Evolutionary conservation across 2,888 invertebrate genomes (phyloP).

Genomic region (Luffia ferchaultella): DNA sequence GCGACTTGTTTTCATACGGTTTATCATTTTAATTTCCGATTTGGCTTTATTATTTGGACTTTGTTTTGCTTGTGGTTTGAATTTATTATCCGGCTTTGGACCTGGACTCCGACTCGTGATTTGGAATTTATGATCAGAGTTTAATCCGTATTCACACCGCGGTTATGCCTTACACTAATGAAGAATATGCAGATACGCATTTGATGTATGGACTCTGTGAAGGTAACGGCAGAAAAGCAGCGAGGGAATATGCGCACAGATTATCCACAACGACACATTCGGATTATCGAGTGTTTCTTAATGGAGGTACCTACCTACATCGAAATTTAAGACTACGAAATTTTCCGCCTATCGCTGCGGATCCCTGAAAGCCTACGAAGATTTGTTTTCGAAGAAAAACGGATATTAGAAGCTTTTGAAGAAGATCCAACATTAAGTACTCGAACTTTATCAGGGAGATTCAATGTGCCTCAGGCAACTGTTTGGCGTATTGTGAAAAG

Average conservation of each 20-base stretch:
- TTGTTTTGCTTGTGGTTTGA: not conserved
- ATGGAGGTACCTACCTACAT: no score
- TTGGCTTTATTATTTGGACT: not conserved
- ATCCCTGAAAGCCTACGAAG: not conserved
- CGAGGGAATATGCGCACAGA: not conserved
- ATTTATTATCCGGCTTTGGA: not conserved
- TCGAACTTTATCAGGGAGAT: not conserved
- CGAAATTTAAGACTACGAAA: not conserved
- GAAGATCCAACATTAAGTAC: not conserved
- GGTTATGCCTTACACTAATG: not conserved
- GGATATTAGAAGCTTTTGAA: not conserved
- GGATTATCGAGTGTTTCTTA: not conserved
- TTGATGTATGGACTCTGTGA: not conserved
- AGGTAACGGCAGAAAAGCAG: not conserved
- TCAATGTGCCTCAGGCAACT: not conserved
- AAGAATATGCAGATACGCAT: not conserved
- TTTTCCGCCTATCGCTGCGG: not conserved
- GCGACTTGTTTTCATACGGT: not conserved
- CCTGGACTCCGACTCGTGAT: not conserved
- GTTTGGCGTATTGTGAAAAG: not conserved
- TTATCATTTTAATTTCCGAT: not conserved
- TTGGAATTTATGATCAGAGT: not conserved
- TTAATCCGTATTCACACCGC: not conserved
- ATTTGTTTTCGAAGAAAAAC: not conserved
- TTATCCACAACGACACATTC: not conserved